A percentile compares a stretch with the other conserved stretches of the same genome.
Conservation (phyloP, 2,888 invertebrate genomes). For the Sicus ferrugineus region DNA sequence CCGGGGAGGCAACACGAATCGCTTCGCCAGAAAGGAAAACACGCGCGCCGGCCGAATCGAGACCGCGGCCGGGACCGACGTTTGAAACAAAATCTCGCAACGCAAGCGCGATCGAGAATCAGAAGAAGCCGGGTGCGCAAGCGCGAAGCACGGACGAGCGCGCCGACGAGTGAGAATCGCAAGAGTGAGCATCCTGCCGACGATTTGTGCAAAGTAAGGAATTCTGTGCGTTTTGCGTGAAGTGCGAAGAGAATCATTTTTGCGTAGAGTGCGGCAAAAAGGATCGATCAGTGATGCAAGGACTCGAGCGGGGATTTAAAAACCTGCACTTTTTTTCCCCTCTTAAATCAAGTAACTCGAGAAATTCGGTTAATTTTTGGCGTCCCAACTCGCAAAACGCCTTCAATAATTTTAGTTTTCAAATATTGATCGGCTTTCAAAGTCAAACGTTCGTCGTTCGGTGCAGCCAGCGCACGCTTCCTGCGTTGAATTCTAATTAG, state of each 20-base stretch:
- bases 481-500: conserved; percentile 32
- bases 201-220: conserved; percentile 6
- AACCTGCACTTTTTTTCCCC: too few relatives aligned
- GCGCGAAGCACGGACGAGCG: conserved; percentile 53
- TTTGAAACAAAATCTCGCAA: conserved; percentile 30
- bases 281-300: neutral
- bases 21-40: neutral
- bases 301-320: too few relatives aligned
- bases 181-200: too few relatives aligned
- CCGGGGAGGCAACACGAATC: conserved; percentile 7
- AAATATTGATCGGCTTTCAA: conserved; percentile 2
- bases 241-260: neutral
- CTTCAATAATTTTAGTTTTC: too few relatives aligned
- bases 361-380: too few relatives aligned
- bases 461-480: conserved; percentile 14
- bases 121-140: conserved; percentile 59
- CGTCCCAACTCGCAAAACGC: too few relatives aligned
- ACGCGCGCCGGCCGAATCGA: neutral
- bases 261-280: neutral
- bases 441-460: conserved; percentile 1
- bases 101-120: conserved; percentile 38
- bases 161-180: conserved; percentile 21
- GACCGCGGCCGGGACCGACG: neutral
- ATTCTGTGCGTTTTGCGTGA: neutral
- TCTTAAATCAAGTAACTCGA: too few relatives aligned